Conservation (phyloP, 2,888 invertebrate genomes). For the Unio delphinus region DNA sequence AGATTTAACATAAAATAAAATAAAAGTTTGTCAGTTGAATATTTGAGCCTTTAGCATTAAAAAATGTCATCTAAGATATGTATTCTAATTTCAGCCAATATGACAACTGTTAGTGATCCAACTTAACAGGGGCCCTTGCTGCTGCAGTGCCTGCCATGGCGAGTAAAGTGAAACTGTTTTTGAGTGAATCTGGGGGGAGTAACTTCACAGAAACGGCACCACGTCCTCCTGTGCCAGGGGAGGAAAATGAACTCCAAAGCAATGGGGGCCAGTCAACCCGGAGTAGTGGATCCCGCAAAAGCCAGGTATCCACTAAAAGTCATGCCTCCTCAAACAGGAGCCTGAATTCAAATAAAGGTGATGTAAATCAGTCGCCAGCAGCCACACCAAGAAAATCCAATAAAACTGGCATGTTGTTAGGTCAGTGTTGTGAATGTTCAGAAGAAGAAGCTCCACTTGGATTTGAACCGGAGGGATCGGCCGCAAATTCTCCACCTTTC, state of each 20-base stretch:
- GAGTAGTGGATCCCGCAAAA: slow-evolving; percentile 66
- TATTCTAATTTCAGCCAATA: too few species aligned
- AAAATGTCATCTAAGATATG: too few species aligned
- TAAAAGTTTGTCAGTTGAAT: too few species aligned
- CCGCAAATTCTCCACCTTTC: slow-evolving; percentile 71
- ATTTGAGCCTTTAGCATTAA: too few species aligned
- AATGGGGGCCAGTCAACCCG: slow-evolving; percentile 67
- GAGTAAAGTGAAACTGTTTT: slow-evolving; percentile 62
- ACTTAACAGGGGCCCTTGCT: slow-evolving; percentile 2
- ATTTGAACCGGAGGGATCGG: slow-evolving; percentile 77
- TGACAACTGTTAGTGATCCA: too few species aligned
- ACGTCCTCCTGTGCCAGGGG: slow-evolving; percentile 69
- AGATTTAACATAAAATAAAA: too few species aligned
- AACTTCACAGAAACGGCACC: slow-evolving; percentile 68
- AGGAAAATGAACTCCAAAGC: slow-evolving; percentile 68
- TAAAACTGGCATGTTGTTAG: slow-evolving; percentile 31
- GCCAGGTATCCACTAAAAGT: slow-evolving; percentile 55
- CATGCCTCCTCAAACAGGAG: slow-evolving; percentile 50
- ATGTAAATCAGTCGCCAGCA: slow-evolving; percentile 58
- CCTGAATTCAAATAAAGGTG: slow-evolving; percentile 54
- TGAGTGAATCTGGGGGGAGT: slow-evolving; percentile 64
- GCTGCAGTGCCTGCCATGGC: slow-evolving; percentile 27
- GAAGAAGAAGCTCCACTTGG: slow-evolving; percentile 73
- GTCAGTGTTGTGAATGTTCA: slow-evolving; percentile 21
- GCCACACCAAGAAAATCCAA: slow-evolving; percentile 67